Evolutionary conservation across 2,888 invertebrate species (phyloP), one percentile per base, ranked within the genome.

Genomic region (Meandrusa payeni): DNA sequence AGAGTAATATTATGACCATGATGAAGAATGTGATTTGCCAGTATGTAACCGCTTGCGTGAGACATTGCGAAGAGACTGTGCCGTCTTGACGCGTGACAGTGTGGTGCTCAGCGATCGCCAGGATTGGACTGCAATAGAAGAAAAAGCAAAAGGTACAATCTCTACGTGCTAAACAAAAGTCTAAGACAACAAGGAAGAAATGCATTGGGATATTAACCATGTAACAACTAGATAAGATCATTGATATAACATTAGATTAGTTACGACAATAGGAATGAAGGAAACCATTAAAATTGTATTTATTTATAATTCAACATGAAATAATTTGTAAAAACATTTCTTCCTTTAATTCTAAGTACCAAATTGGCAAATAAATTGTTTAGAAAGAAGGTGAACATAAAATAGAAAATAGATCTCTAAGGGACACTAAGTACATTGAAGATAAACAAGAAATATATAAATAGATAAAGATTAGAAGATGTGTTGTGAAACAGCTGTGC

Each of bases 11-110:
- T 62, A 94, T 94, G 70, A 92, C 91, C 81, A 93, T 89, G 65
- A 96, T 89, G 89, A 94, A 95, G 89, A 94, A 95, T 50, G 92
- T 88, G 54, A 92, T 90, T 47, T 94, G 92, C 93, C 95, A 94
- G 65, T 90, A 87, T 52, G 91, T 91, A 73, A 92, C 91, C 33
- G 94, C 94, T 75, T 92, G 91, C 22, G 95, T 95, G 60, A 94
- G 89, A 76, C 97, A 97, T 54, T 93, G 93, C 48, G 93, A 90
- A 60, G 92, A 91, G 53, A 88, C 78, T 43, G 90, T 89, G 51
- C 93, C 93, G 79, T 95, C 95, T 68, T 89, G 83, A 76, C 93
- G 92, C 48, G 91, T 90, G 49, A 90, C 88, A 47, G 88, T 88
- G 64, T 90, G 91, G 72, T 94, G 93, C 75, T 94, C 93, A 12